phyloP scores from a whole-genome alignment of 2,113 vertebrate species.

The Meriones unguiculatus region DNA sequence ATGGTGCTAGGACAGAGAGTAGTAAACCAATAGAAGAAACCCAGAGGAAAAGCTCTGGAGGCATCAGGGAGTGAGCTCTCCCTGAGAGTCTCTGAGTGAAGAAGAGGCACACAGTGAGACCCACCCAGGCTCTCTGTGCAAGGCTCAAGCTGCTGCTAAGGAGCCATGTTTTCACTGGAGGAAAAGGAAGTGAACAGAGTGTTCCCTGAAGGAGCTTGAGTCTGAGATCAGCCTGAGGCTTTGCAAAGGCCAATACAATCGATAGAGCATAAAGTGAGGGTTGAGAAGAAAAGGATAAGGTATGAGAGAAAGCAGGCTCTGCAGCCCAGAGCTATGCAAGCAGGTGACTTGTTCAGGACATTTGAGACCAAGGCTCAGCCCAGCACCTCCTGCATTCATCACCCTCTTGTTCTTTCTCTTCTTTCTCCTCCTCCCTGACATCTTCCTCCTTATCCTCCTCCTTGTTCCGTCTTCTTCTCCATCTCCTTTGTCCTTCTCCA shows the following conservation, averaged over 20 bases:
- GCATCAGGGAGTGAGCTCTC: too few relatives aligned
- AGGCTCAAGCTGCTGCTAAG: neutral
- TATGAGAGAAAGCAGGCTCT: neutral
- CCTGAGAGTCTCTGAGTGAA: neutral
- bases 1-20: rapidly evolving
- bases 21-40: neutral
- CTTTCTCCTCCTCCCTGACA: too few relatives aligned
- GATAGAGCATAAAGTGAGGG: neutral
- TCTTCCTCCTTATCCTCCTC: too few relatives aligned
- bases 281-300: neutral
- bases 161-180: neutral
- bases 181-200: neutral
- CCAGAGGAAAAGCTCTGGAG: rapidly evolving
- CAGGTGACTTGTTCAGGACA: neutral
- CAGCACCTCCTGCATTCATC: neutral
- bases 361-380: neutral
- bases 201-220: neutral
- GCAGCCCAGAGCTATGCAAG: neutral
- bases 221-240: slow-evolving; percentile 39
- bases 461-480: neutral
- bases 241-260: slow-evolving; percentile 16
- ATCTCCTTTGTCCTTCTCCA: neutral
- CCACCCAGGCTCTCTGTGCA: neutral
- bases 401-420: neutral
- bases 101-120: rapidly evolving